phyloP scores from a whole-genome alignment of 2,797 vertebrate species.

The Eospalax fontanierii region DNA sequence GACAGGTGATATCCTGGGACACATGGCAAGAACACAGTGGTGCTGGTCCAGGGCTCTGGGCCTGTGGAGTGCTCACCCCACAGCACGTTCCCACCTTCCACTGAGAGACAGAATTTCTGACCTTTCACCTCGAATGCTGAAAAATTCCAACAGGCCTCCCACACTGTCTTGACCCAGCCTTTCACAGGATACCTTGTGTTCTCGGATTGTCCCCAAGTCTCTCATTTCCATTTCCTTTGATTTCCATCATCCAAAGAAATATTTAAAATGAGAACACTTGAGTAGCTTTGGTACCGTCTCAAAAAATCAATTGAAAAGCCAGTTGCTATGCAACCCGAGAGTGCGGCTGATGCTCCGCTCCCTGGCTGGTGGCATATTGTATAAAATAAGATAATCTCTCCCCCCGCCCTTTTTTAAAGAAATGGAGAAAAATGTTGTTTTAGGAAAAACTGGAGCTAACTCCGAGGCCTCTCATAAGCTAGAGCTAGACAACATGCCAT shows the following conservation, averaged over 20 bases:
- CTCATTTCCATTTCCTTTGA: conserved; percentile 61
- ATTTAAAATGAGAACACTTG: conserved; percentile 81
- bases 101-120: neutral
- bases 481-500: conserved; percentile 74
- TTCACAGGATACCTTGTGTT: conserved; percentile 39
- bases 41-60: neutral
- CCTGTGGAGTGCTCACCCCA: neutral
- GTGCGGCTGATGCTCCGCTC: conserved; percentile 82
- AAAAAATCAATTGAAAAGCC: conserved; percentile 86
- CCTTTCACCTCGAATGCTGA: neutral
- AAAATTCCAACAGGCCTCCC: neutral
- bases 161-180: conserved; percentile 7
- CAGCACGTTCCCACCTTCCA: neutral
- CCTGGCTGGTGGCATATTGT: conserved; percentile 85
- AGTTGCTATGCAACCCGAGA: conserved; percentile 90
- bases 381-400: conserved; percentile 87
- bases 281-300: conserved; percentile 84
- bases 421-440: conserved; percentile 84
- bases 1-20: neutral
- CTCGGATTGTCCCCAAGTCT: conserved; percentile 64
- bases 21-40: neutral
- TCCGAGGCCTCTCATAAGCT: conserved; percentile 83
- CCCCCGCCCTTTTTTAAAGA: conserved; percentile 60
- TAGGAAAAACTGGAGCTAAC: conserved; percentile 83
- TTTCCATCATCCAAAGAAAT: conserved; percentile 78